Percentiles rank a stretch among this genome's conserved stretches.
These are phyloP conservation scores for Ailuropoda melanoleuca DNA, from an alignment of 2,113 vertebrate genomes.

Conservation along the genomic window DNA sequence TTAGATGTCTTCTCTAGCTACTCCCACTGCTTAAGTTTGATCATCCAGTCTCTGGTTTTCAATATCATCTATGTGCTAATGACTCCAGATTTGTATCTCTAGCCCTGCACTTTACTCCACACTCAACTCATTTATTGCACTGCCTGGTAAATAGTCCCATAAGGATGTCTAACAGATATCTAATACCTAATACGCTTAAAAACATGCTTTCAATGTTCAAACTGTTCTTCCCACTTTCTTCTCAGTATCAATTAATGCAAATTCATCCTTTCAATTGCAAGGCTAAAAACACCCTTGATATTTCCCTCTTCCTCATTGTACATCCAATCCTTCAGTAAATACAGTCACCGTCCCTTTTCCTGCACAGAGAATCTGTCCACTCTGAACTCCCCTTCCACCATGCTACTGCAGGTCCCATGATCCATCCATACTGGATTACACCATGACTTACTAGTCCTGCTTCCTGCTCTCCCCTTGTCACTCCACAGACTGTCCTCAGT, in stretches of 20 bases:
- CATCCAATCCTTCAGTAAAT: background rate
- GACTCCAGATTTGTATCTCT: background rate
- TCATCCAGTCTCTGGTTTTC: background rate
- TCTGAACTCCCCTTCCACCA: background rate
- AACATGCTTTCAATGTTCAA: background rate
- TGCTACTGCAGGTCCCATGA: rapidly evolving
- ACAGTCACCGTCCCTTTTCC: background rate
- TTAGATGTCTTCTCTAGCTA: background rate
- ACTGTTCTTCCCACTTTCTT: background rate
- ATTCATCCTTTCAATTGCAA: background rate
- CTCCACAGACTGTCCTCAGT: background rate
- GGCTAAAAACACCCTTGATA: background rate
- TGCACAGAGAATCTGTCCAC: background rate
- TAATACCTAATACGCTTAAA: background rate
- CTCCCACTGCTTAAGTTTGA: background rate
- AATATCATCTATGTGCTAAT: background rate
- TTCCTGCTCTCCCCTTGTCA: background rate
- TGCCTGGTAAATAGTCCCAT: background rate
- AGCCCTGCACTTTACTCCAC: background rate
- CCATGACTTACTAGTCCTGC: background rate
- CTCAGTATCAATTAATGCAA: background rate
- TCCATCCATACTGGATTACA: background rate
- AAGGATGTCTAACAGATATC: background rate
- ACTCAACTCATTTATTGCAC: background rate
- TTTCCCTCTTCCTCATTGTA: background rate